Percentiles rank a stretch among this genome's conserved stretches.
phyloP scores from a whole-genome alignment of 2,888 invertebrate species.

The Sisyra nigra region DNA sequence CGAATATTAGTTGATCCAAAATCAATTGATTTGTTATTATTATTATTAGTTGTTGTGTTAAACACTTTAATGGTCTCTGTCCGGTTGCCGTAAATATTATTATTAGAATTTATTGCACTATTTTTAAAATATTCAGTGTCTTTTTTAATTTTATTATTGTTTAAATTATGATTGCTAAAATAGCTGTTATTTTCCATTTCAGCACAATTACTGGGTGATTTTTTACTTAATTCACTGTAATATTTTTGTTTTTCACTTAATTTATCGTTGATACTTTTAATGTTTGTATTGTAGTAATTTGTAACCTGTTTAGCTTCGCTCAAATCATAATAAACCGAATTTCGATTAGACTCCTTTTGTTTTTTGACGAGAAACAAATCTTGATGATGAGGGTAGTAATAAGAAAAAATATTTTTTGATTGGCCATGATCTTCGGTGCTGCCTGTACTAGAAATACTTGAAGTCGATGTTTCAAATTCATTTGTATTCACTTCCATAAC shows the following conservation, averaged over 20 bases:
- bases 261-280: not conserved
- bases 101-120: not conserved
- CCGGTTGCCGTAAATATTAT: not conserved
- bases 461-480: not conserved
- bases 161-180: constrained; percentile 2
- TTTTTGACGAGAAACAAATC: not conserved
- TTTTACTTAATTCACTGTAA: not conserved
- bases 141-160: not conserved
- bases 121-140: not conserved
- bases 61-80: constrained; percentile 3
- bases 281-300: not conserved
- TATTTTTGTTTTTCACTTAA: not conserved
- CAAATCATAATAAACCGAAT: not conserved
- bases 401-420: not conserved
- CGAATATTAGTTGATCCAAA: not conserved
- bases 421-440: not conserved
- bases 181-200: constrained; percentile 3
- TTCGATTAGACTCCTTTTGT: not conserved
- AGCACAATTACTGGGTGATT: not conserved
- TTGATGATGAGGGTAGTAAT: not conserved
- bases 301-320: not conserved
- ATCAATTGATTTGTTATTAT: not conserved
- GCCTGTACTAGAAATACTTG: not conserved
- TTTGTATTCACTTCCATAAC: not conserved
- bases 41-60: not conserved